Conservation (phyloP, 2,888 invertebrate species). For the Agelastica alni region DNA sequence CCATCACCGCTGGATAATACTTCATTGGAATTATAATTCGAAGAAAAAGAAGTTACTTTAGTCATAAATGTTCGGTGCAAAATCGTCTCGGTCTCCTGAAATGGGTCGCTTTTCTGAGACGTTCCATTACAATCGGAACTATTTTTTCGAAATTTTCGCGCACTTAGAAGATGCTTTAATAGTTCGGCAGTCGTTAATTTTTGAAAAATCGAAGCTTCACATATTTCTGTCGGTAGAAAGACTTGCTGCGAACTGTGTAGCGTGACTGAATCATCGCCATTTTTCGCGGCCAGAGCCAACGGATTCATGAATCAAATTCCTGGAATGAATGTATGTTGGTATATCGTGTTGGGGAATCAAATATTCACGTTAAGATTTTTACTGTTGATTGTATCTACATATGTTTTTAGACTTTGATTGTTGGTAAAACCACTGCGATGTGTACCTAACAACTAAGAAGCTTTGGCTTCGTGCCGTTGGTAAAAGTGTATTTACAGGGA, state of each 20-base stretch:
- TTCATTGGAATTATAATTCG: constrained; percentile 11
- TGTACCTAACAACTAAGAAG: constrained; percentile 9
- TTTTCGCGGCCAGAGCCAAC: constrained; percentile 45
- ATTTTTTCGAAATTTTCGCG: constrained; percentile 23
- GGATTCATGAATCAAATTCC: constrained; percentile 46
- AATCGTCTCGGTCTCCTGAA: constrained; percentile 22
- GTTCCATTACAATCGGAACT: constrained; percentile 6
- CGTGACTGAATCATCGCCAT: constrained; percentile 43
- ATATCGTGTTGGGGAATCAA: constrained; percentile 34
- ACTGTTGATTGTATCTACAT: constrained; percentile 20
- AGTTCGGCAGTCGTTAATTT: constrained; percentile 44
- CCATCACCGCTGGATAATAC: constrained; percentile 15
- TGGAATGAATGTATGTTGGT: constrained; percentile 43
- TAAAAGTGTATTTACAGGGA: background rate
- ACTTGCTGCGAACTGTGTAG: constrained; percentile 31
- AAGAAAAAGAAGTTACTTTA: constrained; percentile 28
- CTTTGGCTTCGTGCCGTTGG: constrained; percentile 17
- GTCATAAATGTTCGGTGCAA: constrained; percentile 24
- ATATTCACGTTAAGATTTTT: constrained; percentile 33
- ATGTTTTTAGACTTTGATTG: constrained; percentile 20
- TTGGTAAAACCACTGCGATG: constrained; percentile 32
- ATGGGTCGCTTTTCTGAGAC: constrained; percentile 29
- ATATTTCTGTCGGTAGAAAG: constrained; percentile 7
- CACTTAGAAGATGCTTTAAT: constrained; percentile 42
- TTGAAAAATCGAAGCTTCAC: constrained; percentile 32